Conservation (phyloP, 2,888 invertebrate genomes). For the Agrypnus murinus region DNA sequence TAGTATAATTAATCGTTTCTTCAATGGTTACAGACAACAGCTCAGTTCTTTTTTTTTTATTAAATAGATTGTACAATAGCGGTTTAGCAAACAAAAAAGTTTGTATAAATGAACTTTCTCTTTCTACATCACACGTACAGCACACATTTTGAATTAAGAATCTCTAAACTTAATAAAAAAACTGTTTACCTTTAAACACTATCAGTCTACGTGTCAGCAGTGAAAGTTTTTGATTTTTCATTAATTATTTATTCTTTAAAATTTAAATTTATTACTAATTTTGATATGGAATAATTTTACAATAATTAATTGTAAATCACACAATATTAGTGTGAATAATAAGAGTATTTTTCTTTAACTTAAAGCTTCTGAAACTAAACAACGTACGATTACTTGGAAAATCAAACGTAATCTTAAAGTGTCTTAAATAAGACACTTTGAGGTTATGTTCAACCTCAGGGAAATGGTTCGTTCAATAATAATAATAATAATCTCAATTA, state of each 20-base stretch:
- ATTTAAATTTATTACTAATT: background rate
- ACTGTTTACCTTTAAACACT: background rate
- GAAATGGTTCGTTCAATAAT: too few species aligned
- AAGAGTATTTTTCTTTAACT: too few species aligned
- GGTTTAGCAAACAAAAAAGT: background rate
- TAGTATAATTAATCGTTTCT: constrained; percentile 2
- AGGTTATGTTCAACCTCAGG: too few species aligned
- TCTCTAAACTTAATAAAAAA: too few species aligned
- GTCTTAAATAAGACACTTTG: too few species aligned
- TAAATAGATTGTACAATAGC: constrained; percentile 36
- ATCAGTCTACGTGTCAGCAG: constrained; percentile 2
- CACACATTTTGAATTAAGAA: too few species aligned
- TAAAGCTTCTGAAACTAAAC: too few species aligned
- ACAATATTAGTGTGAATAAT: too few species aligned
- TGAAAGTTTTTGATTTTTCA: constrained; percentile 1
- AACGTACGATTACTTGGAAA: too few species aligned
- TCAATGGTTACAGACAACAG: constrained; percentile 15
- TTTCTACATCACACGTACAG: constrained; percentile 1
- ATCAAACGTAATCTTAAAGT: too few species aligned
- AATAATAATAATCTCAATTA: too few species aligned
- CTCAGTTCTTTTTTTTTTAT: constrained; percentile 31
- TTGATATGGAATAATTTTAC: constrained; percentile 12
- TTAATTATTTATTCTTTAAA: background rate
- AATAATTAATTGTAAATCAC: too few species aligned
- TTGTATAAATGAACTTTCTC: background rate